Percentiles rank a stretch among this genome's conserved stretches.
Conservation (phyloP, 1,140 invertebrate species). For the Drosophila bipectinata region DNA sequence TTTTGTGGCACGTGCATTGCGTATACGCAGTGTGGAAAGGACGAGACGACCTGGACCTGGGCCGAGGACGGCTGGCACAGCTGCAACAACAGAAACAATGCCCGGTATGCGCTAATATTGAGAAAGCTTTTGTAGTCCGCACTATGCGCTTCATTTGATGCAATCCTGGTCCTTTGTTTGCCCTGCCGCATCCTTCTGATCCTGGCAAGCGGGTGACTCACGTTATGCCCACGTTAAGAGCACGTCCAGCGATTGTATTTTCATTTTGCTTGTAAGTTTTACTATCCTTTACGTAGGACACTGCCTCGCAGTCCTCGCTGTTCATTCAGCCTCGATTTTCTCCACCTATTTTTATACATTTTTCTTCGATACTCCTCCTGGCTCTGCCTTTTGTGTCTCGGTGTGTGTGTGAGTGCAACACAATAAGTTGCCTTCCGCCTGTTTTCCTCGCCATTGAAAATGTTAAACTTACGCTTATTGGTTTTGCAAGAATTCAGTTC, state of each 20-base stretch:
- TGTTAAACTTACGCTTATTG: slow-evolving; percentile 63
- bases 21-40: slow-evolving; percentile 45
- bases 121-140: slow-evolving; percentile 46
- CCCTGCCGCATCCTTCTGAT: slow-evolving; percentile 6
- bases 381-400: slow-evolving; percentile 10
- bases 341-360: slow-evolving; percentile 7
- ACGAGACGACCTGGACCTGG: background rate
- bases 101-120: slow-evolving; percentile 43
- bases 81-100: slow-evolving; percentile 19
- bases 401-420: slow-evolving; percentile 21
- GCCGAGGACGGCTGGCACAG: background rate
- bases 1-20: slow-evolving; percentile 50
- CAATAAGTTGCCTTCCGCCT: slow-evolving; percentile 39
- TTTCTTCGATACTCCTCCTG: slow-evolving; percentile 5
- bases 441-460: slow-evolving; percentile 44
- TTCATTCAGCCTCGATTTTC: background rate
- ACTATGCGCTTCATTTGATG: slow-evolving; percentile 66
- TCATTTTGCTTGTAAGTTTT: slow-evolving; percentile 60
- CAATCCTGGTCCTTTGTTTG: slow-evolving; percentile 69
- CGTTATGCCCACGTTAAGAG: slow-evolving; percentile 42
- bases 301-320: slow-evolving; percentile 2
- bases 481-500: slow-evolving; percentile 49
- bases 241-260: slow-evolving; percentile 55
- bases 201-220: slow-evolving; percentile 5
- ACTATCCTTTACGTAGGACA: slow-evolving; percentile 42